phyloP scores from a whole-genome alignment of 1,140 invertebrate genomes.

The Archivesica marissinica region DNA sequence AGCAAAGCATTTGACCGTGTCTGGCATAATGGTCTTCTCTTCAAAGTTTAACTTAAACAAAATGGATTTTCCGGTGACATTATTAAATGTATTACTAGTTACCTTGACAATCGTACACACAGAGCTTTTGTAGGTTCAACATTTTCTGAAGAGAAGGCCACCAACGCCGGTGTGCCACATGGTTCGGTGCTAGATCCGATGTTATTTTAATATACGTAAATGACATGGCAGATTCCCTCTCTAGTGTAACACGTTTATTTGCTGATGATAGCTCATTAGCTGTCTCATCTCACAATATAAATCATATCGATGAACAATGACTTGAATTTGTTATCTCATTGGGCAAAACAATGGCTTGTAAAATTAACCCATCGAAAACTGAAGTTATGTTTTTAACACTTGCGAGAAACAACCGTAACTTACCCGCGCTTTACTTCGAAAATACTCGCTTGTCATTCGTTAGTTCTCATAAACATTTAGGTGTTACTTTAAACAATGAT shows the following conservation, averaged over 20 bases:
- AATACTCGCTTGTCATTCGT: too few relatives aligned
- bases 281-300: neutral
- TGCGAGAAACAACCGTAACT: neutral
- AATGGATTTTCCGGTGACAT: neutral
- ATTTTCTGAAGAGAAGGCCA: neutral
- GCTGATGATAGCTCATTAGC: too few relatives aligned
- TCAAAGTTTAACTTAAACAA: neutral
- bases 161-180: neutral
- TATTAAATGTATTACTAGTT: neutral
- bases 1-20: too few relatives aligned
- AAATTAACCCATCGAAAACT: too few relatives aligned
- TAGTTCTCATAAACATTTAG: too few relatives aligned
- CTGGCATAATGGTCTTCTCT: too few relatives aligned
- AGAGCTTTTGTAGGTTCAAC: neutral
- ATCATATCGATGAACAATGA: neutral
- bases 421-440: neutral
- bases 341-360: neutral
- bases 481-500: too few relatives aligned
- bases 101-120: neutral
- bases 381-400: neutral
- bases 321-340: neutral
- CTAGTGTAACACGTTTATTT: too few relatives aligned
- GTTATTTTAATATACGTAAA: too few relatives aligned
- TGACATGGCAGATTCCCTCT: too few relatives aligned
- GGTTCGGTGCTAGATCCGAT: too few relatives aligned